Percentiles rank a stretch among this genome's conserved stretches.
Conservation (phyloP, 2,888 invertebrate species). For the Apocheima hispidaria region DNA sequence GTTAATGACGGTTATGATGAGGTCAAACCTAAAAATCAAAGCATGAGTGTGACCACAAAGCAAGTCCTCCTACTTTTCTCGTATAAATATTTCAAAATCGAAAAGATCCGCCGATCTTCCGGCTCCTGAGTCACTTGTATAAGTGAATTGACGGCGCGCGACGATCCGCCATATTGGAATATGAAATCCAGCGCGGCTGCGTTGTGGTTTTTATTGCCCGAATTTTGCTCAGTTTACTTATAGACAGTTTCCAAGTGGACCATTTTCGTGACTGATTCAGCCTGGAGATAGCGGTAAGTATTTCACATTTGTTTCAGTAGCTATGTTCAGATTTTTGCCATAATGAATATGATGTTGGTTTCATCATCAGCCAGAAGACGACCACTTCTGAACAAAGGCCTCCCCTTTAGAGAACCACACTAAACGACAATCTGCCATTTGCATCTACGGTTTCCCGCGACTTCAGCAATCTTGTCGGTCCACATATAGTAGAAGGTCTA, state of each 20-base stretch:
- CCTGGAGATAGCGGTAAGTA: neutral
- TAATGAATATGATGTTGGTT: neutral
- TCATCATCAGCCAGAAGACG: too few species aligned
- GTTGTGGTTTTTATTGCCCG: conserved; percentile 75
- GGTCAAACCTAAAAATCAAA: too few species aligned
- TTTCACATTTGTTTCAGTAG: neutral
- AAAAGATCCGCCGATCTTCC: conserved; percentile 51
- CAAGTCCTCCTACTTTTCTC: neutral
- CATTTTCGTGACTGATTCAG: conserved; percentile 14
- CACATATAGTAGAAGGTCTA: too few species aligned
- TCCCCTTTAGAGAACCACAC: too few species aligned
- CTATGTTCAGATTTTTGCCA: neutral
- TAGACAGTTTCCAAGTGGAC: conserved; percentile 28
- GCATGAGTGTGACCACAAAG: neutral
- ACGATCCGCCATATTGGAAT: conserved; percentile 75
- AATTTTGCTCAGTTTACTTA: conserved; percentile 58
- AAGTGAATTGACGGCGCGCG: conserved; percentile 75
- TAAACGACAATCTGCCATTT: too few species aligned
- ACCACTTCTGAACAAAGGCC: too few species aligned
- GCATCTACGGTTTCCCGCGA: too few species aligned
- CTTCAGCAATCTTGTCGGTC: too few species aligned
- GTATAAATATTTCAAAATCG: conserved; percentile 2
- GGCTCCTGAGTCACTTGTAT: conserved; percentile 64
- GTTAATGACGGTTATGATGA: too few species aligned
- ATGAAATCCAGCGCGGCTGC: conserved; percentile 64